phyloP scores from a whole-genome alignment of 2,113 vertebrate genomes.

The Irena cyanogastra region DNA sequence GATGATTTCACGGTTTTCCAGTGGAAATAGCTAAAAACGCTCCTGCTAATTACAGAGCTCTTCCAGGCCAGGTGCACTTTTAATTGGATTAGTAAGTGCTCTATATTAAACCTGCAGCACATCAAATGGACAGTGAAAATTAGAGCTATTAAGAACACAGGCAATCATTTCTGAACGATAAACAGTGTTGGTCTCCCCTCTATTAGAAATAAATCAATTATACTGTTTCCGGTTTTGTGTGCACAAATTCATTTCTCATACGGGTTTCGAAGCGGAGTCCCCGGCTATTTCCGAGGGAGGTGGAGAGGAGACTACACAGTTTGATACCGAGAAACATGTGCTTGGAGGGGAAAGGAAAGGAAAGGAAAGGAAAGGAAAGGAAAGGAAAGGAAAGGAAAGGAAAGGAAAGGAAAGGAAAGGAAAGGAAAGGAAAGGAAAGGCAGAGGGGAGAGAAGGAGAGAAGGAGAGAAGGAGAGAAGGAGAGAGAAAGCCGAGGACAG shows the following conservation, averaged over 20 bases:
- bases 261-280: background rate
- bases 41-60: conserved; percentile 65
- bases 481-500: rapidly evolving
- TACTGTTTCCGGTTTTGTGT: background rate
- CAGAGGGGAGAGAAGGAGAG: too few relatives aligned
- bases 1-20: conserved; percentile 65
- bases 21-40: conserved; percentile 62
- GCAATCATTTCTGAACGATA: conserved; percentile 39
- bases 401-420: background rate
- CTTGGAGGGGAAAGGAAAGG: background rate
- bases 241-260: background rate
- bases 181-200: background rate
- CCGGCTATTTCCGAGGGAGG: background rate
- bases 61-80: conserved; percentile 65
- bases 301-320: background rate
- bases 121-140: conserved; percentile 42
- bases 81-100: conserved; percentile 63
- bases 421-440: background rate
- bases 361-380: background rate
- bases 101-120: conserved; percentile 17
- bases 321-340: background rate
- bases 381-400: background rate
- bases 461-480: too few relatives aligned
- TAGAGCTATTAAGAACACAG: background rate
- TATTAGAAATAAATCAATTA: conserved; percentile 38